phyloP scores from a whole-genome alignment of 2,888 invertebrate genomes.

The Zonitis immaculata region DNA sequence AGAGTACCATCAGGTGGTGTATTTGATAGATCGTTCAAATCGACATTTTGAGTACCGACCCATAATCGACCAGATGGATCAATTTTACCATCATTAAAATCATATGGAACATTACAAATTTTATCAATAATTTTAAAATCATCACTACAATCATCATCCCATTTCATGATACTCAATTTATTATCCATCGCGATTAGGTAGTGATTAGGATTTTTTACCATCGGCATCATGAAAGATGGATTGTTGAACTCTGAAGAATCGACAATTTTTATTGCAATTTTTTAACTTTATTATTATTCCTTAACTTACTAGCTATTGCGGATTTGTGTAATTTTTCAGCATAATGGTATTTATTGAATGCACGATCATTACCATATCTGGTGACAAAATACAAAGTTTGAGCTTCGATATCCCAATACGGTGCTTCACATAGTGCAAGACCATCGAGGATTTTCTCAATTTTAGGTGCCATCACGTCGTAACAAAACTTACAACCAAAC shows the following conservation, averaged over 20 bases:
- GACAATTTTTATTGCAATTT: no score
- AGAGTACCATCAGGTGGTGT: conserved; percentile 15
- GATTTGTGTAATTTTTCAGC: conserved; percentile 1
- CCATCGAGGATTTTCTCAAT: conserved; percentile 14
- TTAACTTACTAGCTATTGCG: no score
- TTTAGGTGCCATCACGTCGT: no score
- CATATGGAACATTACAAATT: conserved; percentile 54
- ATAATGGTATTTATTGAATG: conserved; percentile 26
- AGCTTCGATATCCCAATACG: no score
- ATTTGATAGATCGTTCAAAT: no score
- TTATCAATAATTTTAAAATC: conserved; percentile 48
- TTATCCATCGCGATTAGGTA: conserved; percentile 60
- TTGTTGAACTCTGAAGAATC: conserved; percentile 24
- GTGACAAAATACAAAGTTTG: no score
- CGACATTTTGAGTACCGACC: conserved; percentile 51
- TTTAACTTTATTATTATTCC: no score
- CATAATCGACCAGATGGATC: conserved; percentile 67
- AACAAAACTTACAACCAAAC: no score
- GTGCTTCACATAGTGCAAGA: no score
- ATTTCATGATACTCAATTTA: conserved; percentile 56
- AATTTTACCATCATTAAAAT: conserved; percentile 72
- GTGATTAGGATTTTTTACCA: conserved; percentile 53
- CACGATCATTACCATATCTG: no score
- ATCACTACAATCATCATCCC: conserved; percentile 57
- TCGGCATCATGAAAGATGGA: conserved; percentile 58